phyloP scores from a whole-genome alignment of 2,113 vertebrate genomes.

The Tenrec ecaudatus region DNA sequence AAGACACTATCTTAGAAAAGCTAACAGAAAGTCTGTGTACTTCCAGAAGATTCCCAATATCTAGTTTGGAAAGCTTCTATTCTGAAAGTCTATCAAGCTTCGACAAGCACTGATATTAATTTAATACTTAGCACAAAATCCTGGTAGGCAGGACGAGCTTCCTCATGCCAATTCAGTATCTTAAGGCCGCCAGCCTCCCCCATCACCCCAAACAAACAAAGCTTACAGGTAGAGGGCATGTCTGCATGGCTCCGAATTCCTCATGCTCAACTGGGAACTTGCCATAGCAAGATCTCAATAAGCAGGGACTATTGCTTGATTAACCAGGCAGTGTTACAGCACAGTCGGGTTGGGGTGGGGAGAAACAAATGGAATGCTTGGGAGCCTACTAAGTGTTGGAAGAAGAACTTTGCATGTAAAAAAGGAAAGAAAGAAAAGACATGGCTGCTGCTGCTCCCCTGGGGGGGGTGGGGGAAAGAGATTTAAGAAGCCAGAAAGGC shows the following conservation, averaged over 20 bases:
- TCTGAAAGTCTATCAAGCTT: neutral
- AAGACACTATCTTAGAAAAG: slow-evolving; percentile 1
- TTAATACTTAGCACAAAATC: neutral
- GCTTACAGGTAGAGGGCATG: neutral
- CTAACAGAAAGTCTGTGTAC: neutral
- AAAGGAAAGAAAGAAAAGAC: neutral
- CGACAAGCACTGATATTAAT: neutral
- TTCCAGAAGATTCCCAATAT: neutral
- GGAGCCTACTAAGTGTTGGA: neutral
- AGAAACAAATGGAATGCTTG: neutral
- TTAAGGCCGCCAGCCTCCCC: neutral
- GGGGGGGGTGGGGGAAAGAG: neutral
- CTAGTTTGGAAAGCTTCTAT: slow-evolving; percentile 36
- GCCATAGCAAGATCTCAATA: neutral
- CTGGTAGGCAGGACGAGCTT: neutral
- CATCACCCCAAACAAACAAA: too few species aligned
- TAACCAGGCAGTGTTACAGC: slow-evolving; percentile 20
- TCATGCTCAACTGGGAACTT: neutral
- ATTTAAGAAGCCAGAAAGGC: neutral
- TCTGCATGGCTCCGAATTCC: slow-evolving; percentile 25
- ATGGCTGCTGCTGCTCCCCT: neutral
- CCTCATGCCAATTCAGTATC: neutral
- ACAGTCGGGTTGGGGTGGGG: neutral
- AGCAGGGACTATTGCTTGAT: neutral
- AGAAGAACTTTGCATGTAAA: neutral